These are phyloP conservation scores for Temnothorax rugatulus DNA, from an alignment of 2,888 invertebrate species.

Conservation along the genomic window DNA sequence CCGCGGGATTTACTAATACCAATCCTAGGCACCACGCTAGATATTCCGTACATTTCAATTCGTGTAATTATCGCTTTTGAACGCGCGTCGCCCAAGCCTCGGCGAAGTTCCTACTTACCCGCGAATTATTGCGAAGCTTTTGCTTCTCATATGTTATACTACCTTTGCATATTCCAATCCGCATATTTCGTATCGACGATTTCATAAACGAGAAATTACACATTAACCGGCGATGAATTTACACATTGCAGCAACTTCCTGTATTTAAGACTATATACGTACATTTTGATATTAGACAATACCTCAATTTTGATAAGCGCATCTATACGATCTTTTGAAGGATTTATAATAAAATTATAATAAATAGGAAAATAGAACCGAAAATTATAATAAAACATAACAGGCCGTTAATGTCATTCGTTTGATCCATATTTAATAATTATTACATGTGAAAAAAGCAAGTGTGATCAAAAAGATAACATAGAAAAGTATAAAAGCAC, in stretches of 20 bases:
- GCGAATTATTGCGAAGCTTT: constrained; percentile 58
- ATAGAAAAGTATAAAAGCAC: not conserved
- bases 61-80: constrained; percentile 72
- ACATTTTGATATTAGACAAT: not conserved
- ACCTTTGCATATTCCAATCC: constrained; percentile 36
- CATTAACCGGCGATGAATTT: constrained; percentile 26
- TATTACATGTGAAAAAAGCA: not conserved
- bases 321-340: not conserved
- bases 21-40: constrained; percentile 53
- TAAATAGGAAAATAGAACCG: too few relatives aligned
- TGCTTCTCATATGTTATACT: constrained; percentile 10
- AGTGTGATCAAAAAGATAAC: not conserved
- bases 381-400: not conserved
- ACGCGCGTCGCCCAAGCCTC: constrained; percentile 52
- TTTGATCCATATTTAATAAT: constrained; percentile 1
- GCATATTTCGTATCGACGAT: constrained; percentile 46
- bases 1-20: constrained; percentile 66
- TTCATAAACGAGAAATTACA: constrained; percentile 30
- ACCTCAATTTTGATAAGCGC: not conserved
- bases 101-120: constrained; percentile 62
- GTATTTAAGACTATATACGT: not conserved
- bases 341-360: too few relatives aligned
- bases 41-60: constrained; percentile 70
- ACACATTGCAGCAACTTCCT: not conserved
- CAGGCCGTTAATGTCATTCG: not conserved